A percentile compares a stretch with the other conserved stretches of the same genome.
phyloP scores from a whole-genome alignment of 2,113 vertebrate species.

The Cnemophilus loriae region DNA sequence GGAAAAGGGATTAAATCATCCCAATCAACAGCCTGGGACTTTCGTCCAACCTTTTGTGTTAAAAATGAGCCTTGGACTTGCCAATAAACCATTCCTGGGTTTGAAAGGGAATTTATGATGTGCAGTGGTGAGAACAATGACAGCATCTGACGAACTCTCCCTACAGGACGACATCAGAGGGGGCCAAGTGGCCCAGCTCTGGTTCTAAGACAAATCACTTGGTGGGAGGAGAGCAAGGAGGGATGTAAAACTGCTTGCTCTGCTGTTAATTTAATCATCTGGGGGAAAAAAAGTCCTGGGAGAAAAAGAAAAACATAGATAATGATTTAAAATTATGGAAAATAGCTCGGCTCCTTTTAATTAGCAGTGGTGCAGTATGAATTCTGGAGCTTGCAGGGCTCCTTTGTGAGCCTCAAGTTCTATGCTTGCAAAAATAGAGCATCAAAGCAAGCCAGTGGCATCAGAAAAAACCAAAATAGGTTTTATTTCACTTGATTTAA shows the following conservation, averaged over 20 bases:
- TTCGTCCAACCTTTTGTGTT: fast-evolving
- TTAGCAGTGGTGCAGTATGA: background rate
- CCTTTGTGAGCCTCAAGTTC: background rate
- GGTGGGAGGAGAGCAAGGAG: background rate
- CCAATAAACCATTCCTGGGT: background rate
- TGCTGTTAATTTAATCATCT: background rate
- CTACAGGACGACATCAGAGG: background rate
- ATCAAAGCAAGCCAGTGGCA: background rate
- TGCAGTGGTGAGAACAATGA: background rate
- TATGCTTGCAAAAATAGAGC: background rate
- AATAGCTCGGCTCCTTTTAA: background rate
- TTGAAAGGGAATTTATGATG: background rate
- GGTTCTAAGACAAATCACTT: background rate
- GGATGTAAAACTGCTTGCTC: background rate
- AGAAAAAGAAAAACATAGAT: background rate
- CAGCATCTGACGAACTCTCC: background rate
- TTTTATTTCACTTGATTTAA: background rate
- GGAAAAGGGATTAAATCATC: background rate
- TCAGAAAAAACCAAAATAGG: background rate
- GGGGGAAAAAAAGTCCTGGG: background rate
- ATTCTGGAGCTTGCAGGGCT: background rate
- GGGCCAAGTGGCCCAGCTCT: background rate
- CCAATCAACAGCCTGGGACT: background rate
- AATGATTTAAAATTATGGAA: background rate
- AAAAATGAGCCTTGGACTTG: background rate